A percentile compares a stretch with the other conserved stretches of the same genome.
Conservation (phyloP, 2,888 invertebrate species). For the Argyresthia albistria region DNA sequence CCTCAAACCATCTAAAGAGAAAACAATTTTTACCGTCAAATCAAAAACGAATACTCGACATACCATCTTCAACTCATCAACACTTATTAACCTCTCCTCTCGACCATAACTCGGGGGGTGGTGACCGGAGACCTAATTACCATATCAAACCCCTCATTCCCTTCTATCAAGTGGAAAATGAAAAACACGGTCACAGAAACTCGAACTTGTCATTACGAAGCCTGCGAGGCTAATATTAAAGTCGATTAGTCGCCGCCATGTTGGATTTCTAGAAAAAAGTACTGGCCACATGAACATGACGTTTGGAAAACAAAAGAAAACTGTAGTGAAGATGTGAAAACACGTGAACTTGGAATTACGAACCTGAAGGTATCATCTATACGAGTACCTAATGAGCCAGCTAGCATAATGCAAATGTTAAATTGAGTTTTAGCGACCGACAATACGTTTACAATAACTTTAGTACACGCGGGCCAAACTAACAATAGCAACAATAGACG, state of each 20-base stretch:
- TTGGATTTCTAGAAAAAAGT: neutral
- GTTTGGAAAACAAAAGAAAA: no score
- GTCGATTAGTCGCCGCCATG: conserved; percentile 7
- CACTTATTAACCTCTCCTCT: neutral
- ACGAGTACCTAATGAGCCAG: no score
- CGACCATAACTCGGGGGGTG: neutral
- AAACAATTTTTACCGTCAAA: no score
- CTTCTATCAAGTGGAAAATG: conserved; percentile 32
- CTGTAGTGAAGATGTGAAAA: no score
- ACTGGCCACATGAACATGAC: neutral
- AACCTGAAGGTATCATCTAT: no score
- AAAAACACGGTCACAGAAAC: conserved; percentile 10
- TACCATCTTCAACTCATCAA: conserved; percentile 18
- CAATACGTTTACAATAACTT: no score
- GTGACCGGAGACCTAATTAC: conserved; percentile 26
- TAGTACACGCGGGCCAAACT: no score
- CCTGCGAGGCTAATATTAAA: conserved; percentile 9
- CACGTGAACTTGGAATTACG: no score
- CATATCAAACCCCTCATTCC: conserved; percentile 29
- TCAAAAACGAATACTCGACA: neutral
- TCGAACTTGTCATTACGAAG: conserved; percentile 12
- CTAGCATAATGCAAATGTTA: no score
- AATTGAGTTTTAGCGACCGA: no score
- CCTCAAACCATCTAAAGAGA: no score
- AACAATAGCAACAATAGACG: no score